These are phyloP conservation scores for Anniella stebbinsi DNA, from an alignment of 2,797 vertebrate species.

Conservation along the genomic window DNA sequence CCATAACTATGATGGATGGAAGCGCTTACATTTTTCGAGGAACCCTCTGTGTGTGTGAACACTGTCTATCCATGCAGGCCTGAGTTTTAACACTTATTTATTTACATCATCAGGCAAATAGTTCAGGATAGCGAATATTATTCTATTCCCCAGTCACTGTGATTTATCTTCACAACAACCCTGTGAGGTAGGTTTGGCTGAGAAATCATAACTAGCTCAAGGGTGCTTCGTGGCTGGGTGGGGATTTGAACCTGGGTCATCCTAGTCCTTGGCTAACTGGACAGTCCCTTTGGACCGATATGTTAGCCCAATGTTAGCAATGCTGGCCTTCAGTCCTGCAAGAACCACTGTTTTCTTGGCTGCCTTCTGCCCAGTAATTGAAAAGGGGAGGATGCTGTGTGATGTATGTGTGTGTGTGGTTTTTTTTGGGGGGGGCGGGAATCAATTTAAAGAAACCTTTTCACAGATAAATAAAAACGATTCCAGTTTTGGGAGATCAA, in stretches of 20 bases:
- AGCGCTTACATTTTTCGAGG: too few species aligned
- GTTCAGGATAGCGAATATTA: not conserved
- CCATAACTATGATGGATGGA: too few species aligned
- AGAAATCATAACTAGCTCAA: not conserved
- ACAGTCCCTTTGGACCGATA: not conserved
- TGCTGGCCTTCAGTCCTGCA: not conserved
- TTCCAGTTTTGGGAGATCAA: constrained; percentile 42
- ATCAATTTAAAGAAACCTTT: not conserved
- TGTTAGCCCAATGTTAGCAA: not conserved
- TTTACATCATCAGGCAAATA: not conserved
- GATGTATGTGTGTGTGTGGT: too few species aligned
- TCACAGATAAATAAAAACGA: not conserved
- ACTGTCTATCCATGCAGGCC: too few species aligned
- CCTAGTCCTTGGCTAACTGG: not conserved
- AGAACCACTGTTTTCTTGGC: not conserved
- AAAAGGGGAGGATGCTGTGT: not conserved
- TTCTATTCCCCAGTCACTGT: not conserved
- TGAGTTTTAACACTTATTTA: too few species aligned
- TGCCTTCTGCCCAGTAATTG: not conserved
- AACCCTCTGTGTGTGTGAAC: too few species aligned
- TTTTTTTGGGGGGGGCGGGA: too few species aligned
- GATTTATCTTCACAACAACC: not conserved
- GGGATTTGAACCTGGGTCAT: not conserved
- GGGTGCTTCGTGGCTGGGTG: too few species aligned
- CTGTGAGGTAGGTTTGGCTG: not conserved